Base-by-base conservation (phyloP, 2,888 invertebrate species). In the Stenodema calcarata region DNA sequence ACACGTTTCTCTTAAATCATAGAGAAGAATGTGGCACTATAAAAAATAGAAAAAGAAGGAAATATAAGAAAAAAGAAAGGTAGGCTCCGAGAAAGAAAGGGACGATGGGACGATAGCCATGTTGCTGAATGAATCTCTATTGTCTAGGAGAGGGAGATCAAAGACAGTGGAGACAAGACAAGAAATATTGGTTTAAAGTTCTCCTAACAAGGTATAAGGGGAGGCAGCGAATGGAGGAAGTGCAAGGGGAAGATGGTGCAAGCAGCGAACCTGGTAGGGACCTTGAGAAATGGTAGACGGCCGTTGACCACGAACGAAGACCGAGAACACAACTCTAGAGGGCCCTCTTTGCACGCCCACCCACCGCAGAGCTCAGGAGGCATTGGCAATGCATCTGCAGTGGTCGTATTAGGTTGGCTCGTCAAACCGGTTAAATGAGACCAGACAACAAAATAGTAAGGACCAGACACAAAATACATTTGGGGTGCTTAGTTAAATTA, bases 101-200 rank as follows among this genome's bases (percentile, higher is more conserved):
- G 41, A 73, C 78, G 78, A 78, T 78, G 78, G 44, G 78, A 27
- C 78, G 78, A 78, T 41, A 78, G 78, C 78, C 78, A 44, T 75
- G 73, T 78, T 78, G 78, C 47, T 78, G 78, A 78, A 78, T 78
- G 78, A 78, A 78, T 78, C 78, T 78, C 78, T 78, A 78, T 78
- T 78, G 78, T 78, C 78, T 78, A 78, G 78, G 73, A 18, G 78
- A 42, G 78, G 78, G 78, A 78, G 78, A 78, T 78, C 78, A 78
- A 78, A 78, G 78, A 78, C 78, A 44, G 44, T 41, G 78, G 78
- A 78, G 78, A 78, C 78, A 78, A 78, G 78, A 78, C 78, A 78
- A 78, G 78, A 78, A 78, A 78, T 78, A 78, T 78, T 78, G 78
- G 78, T 78, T 78, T 78, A 44, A 78, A 78, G 78, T 44, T 78